Conservation (phyloP, 2,888 invertebrate genomes). For the Parnassius orleans region DNA sequence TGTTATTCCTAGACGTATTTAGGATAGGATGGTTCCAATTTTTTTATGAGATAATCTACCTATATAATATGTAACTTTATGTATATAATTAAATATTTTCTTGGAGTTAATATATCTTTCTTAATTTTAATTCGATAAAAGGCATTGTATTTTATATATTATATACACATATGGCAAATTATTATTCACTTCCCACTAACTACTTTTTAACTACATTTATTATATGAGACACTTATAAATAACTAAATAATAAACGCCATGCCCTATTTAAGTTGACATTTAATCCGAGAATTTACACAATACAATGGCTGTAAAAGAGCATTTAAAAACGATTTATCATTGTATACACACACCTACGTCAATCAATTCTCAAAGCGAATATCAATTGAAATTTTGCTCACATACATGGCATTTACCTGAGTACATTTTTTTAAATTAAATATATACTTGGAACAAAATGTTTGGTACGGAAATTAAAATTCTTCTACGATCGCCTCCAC, state of each 20-base stretch:
- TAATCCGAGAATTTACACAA: conserved; percentile 52
- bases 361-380: conserved; percentile 68
- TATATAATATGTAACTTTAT: no score
- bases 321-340: conserved; percentile 70
- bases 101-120: no score
- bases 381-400: conserved; percentile 47
- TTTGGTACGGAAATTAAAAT: no score
- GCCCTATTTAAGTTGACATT: conserved; percentile 57
- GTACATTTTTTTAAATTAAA: background rate
- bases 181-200: no score
- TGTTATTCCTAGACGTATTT: background rate
- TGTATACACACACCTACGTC: conserved; percentile 68
- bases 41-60: no score
- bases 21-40: no score
- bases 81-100: no score
- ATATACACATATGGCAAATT: no score
- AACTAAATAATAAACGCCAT: conserved; percentile 32
- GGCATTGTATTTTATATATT: no score
- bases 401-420: conserved; percentile 43
- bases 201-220: background rate
- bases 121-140: no score
- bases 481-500: no score
- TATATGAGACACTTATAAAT: background rate
- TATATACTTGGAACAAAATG: no score
- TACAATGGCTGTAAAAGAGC: conserved; percentile 65